Percentiles rank a stretch among this genome's conserved stretches.
phyloP scores from a whole-genome alignment of 2,113 vertebrate species.

The Ciconia stormi region DNA sequence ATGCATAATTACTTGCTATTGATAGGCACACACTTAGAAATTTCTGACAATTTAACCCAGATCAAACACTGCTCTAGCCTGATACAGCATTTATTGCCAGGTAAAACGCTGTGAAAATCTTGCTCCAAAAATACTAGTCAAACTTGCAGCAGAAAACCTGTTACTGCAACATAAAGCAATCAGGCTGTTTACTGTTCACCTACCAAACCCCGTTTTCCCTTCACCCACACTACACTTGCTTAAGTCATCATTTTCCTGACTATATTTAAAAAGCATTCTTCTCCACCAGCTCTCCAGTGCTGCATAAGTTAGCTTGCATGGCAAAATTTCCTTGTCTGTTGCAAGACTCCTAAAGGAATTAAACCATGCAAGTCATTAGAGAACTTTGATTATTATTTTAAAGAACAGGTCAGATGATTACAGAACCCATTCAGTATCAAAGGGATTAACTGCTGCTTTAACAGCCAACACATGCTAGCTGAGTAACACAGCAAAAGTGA shows the following conservation, averaged over 20 bases:
- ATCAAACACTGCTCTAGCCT: background rate
- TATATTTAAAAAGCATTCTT: background rate
- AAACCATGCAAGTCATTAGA: background rate
- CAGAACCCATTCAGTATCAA: background rate
- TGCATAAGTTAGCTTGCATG: background rate
- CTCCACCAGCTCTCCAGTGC: background rate
- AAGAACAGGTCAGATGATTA: conserved; percentile 10
- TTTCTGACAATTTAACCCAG: background rate
- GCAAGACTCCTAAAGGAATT: conserved; percentile 10
- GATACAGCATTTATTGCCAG: background rate
- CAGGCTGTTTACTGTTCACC: background rate
- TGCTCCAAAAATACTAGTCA: background rate
- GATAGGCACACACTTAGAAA: background rate
- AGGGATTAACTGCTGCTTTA: conserved; percentile 2
- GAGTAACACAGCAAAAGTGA: background rate
- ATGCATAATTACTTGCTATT: background rate
- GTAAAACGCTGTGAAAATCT: background rate
- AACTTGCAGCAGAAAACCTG: background rate
- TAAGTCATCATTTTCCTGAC: background rate
- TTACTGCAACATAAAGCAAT: background rate
- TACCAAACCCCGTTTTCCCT: background rate
- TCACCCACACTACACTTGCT: background rate
- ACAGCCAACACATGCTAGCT: background rate
- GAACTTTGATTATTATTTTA: conserved; percentile 10
- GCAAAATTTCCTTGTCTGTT: background rate